These are phyloP conservation scores for Oryctes rhinoceros DNA, from an alignment of 1,140 invertebrate species.

Conservation along the genomic window DNA sequence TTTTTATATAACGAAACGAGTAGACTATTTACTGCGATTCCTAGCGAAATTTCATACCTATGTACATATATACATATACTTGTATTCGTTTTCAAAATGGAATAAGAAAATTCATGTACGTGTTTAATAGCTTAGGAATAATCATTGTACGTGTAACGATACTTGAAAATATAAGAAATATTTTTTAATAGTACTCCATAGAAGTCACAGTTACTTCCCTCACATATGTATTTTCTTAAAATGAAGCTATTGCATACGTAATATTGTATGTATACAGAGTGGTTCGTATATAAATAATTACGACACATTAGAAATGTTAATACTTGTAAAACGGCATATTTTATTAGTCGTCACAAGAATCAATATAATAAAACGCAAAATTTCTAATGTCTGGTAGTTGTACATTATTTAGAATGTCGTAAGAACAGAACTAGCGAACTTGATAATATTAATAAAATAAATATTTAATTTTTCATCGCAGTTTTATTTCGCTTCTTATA, in stretches of 20 bases:
- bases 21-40: neutral
- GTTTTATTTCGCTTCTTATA: neutral
- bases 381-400: no score
- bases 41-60: neutral
- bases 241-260: neutral
- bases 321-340: no score
- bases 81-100: no score
- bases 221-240: slow-evolving; percentile 1
- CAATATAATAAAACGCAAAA: no score
- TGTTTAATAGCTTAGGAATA: neutral
- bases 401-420: neutral
- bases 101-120: no score
- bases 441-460: slow-evolving; percentile 3
- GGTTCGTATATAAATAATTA: neutral
- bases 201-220: neutral
- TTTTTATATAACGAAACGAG: neutral
- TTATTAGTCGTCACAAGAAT: no score
- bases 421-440: neutral
- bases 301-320: no score
- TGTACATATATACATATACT: no score
- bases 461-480: neutral
- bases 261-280: no score
- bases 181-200: neutral
- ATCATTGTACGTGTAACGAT: neutral
- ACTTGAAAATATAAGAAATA: neutral